A percentile compares a stretch with the other conserved stretches of the same genome.
Conservation (phyloP, 2,797 vertebrate species). For the Catostomus latipinnis region DNA sequence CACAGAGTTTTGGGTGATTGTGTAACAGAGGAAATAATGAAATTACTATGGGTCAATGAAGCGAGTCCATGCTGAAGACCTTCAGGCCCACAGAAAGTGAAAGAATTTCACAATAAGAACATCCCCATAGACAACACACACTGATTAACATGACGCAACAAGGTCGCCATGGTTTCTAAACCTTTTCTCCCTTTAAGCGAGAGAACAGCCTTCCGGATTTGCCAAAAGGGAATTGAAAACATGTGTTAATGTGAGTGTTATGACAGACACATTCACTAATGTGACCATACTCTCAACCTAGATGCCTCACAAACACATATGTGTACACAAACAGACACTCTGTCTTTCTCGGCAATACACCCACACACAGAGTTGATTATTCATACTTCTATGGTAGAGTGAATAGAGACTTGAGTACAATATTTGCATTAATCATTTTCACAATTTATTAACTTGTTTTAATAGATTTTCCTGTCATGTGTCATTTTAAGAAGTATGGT, state of each 20-base stretch:
- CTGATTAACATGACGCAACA: not conserved
- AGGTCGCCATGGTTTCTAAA: not conserved
- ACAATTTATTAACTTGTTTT: not conserved
- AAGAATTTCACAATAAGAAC: slow-evolving; percentile 1
- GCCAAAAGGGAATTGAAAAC: not conserved
- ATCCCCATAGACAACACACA: not conserved
- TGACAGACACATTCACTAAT: slow-evolving; percentile 20
- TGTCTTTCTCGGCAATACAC: slow-evolving; percentile 17
- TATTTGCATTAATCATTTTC: not conserved
- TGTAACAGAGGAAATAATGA: slow-evolving; percentile 48
- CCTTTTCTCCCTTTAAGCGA: not conserved
- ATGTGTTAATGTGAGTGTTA: slow-evolving; percentile 23
- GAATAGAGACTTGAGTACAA: slow-evolving; percentile 16
- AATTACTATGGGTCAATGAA: slow-evolving; percentile 43
- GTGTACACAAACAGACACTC: not conserved
- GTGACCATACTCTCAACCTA: not conserved
- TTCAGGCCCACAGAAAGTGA: slow-evolving; percentile 40
- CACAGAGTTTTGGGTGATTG: slow-evolving; percentile 45
- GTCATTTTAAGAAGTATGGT: not conserved
- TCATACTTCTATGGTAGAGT: slow-evolving; percentile 41
- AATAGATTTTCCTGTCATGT: not conserved
- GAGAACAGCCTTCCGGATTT: not conserved
- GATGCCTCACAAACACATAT: not conserved
- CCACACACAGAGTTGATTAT: slow-evolving; percentile 47
- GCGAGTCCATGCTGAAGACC: slow-evolving; percentile 33